A percentile compares a stretch with the other conserved stretches of the same genome.
Conservation (phyloP, 2,888 invertebrate genomes). For the Sinopyrophorus schimmeli region DNA sequence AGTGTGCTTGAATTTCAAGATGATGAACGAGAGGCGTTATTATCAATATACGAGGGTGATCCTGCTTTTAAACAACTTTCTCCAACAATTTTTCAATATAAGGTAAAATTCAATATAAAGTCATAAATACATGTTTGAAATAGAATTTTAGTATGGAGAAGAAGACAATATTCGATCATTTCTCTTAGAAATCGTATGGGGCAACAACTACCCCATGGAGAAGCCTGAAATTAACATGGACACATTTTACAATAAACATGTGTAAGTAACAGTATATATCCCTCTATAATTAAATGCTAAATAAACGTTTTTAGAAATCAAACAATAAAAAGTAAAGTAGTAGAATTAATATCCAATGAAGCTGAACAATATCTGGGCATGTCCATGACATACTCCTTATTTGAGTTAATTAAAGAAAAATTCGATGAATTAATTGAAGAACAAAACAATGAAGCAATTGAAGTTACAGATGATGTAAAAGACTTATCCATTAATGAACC, state of each 20-base stretch:
- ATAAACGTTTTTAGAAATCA: constrained; percentile 59
- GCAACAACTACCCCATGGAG: constrained; percentile 80
- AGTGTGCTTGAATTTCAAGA: constrained; percentile 70
- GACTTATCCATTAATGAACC: constrained; percentile 60
- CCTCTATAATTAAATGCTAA: neutral
- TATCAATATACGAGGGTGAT: constrained; percentile 95
- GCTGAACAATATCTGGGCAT: constrained; percentile 83
- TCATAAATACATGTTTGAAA: constrained; percentile 11
- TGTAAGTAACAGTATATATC: constrained; percentile 66
- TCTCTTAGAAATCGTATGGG: constrained; percentile 87
- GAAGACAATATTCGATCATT: constrained; percentile 80
- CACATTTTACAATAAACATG: constrained; percentile 89
- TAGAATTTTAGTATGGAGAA: constrained; percentile 70
- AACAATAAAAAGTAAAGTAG: constrained; percentile 71
- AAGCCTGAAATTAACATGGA: constrained; percentile 83
- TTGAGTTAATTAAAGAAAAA: constrained; percentile 88
- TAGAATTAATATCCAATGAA: constrained; percentile 65
- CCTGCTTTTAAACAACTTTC: constrained; percentile 79
- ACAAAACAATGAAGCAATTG: constrained; percentile 65
- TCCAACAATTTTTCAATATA: constrained; percentile 84
- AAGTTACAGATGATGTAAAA: constrained; percentile 58
- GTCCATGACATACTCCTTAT: constrained; percentile 93
- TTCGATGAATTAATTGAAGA: constrained; percentile 68
- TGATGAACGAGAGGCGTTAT: constrained; percentile 88
- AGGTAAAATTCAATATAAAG: constrained; percentile 61